A percentile compares a stretch with the other conserved stretches of the same genome.
These are phyloP conservation scores for Tinea semifulvella DNA, from an alignment of 2,888 invertebrate genomes.

Conservation along the genomic window DNA sequence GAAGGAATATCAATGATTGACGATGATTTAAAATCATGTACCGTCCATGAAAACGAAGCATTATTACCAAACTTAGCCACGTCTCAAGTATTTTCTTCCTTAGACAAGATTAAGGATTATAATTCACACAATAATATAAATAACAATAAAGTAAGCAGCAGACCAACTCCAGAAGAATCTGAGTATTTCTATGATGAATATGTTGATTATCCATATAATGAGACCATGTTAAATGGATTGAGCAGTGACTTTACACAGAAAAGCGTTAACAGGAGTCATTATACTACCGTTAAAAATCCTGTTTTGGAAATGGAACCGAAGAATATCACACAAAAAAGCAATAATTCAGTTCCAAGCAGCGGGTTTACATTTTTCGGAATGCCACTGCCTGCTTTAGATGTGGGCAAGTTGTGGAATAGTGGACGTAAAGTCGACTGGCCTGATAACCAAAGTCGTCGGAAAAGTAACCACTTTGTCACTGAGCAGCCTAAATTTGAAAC, in stretches of 20 bases:
- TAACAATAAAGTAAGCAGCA: conserved; percentile 50
- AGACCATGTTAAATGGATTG: conserved; percentile 52
- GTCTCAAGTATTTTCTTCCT: conserved; percentile 66
- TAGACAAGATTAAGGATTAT: conserved; percentile 64
- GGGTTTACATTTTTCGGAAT: conserved; percentile 88
- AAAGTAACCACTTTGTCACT: conserved; percentile 38
- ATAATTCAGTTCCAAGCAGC: conserved; percentile 58
- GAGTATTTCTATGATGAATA: conserved; percentile 88
- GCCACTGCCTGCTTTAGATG: conserved; percentile 77
- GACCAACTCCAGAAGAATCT: conserved; percentile 77
- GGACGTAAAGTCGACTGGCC: conserved; percentile 57
- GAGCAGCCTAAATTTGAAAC: conserved; percentile 73
- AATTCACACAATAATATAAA: conserved; percentile 47
- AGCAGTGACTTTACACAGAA: conserved; percentile 37
- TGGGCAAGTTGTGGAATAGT: conserved; percentile 70
- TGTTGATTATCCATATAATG: conserved; percentile 78
- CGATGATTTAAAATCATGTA: conserved; percentile 66
- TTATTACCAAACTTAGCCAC: conserved; percentile 62
- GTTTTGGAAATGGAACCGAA: conserved; percentile 56
- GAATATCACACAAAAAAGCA: conserved; percentile 26
- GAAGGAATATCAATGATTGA: conserved; percentile 46
- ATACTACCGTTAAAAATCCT: conserved; percentile 65
- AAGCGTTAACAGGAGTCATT: conserved; percentile 42
- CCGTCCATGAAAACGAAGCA: conserved; percentile 76
- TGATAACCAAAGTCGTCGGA: conserved; percentile 33